A percentile compares a stretch with the other conserved stretches of the same genome.
phyloP scores from a whole-genome alignment of 1,140 invertebrate species.

The Microplitis demolitor region DNA sequence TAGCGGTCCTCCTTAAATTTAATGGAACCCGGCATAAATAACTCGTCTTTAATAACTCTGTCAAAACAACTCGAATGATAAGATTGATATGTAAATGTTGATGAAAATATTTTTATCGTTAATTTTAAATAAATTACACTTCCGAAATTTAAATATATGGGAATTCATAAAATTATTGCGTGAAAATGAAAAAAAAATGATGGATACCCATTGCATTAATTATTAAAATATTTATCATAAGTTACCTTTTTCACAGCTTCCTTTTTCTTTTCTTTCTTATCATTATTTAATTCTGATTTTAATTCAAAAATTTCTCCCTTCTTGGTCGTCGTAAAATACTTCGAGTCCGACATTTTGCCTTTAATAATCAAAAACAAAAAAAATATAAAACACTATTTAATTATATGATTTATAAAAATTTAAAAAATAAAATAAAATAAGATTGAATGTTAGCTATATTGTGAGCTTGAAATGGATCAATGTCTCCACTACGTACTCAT shows the following conservation, averaged over 20 bases:
- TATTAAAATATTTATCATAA: too few species aligned
- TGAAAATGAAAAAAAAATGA: background rate
- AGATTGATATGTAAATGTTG: too few species aligned
- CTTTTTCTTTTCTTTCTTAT: constrained; percentile 99
- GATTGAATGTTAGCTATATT: background rate
- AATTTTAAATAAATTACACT: too few species aligned
- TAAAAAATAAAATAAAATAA: background rate
- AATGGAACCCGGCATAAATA: too few species aligned
- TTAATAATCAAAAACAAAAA: constrained; percentile 23
- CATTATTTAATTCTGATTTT: constrained; percentile 98
- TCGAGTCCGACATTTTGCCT: constrained; percentile 94
- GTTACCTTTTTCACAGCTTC: constrained; percentile 98
- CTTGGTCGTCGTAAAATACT: constrained; percentile 99
- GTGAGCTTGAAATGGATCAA: background rate
- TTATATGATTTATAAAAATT: background rate
- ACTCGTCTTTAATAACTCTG: too few species aligned
- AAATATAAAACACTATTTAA: background rate
- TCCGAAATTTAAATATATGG: too few species aligned
- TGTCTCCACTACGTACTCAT: background rate
- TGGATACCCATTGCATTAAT: too few species aligned
- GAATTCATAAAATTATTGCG: background rate
- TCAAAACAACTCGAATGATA: too few species aligned
- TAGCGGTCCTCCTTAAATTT: too few species aligned
- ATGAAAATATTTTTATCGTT: too few species aligned
- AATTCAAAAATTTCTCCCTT: constrained; percentile 99